Evolutionary conservation across 2,888 invertebrate genomes (phyloP).

Genomic region (Mechanitis mazaeus): DNA sequence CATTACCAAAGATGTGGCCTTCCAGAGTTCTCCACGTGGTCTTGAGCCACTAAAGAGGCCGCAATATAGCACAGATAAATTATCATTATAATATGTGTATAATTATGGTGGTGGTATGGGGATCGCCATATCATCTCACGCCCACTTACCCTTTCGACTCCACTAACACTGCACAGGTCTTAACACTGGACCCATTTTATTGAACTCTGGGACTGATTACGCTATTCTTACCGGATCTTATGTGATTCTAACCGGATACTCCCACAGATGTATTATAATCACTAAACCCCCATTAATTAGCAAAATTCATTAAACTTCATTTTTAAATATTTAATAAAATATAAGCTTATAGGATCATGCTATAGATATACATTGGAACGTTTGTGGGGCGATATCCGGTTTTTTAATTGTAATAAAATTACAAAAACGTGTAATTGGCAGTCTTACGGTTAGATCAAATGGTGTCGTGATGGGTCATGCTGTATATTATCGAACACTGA

Average conservation of each 20-base stretch:
- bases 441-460: constrained; percentile 42
- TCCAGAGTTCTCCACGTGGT: constrained; percentile 77
- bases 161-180: constrained; percentile 74
- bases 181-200: constrained; percentile 54
- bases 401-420: too few relatives aligned
- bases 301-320: not conserved
- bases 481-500: constrained; percentile 68
- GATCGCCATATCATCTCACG: constrained; percentile 70
- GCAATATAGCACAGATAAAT: constrained; percentile 44
- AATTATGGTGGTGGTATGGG: constrained; percentile 71
- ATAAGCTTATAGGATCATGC: not conserved
- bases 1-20: constrained; percentile 58
- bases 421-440: constrained; percentile 25
- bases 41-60: constrained; percentile 49
- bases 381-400: constrained; percentile 17
- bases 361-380: constrained; percentile 1
- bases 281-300: too few relatives aligned
- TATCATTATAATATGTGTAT: constrained; percentile 55
- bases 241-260: constrained; percentile 19
- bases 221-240: constrained; percentile 17
- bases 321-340: too few relatives aligned
- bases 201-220: constrained; percentile 38
- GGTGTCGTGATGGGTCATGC: constrained; percentile 55
- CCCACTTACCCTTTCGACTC: constrained; percentile 66
- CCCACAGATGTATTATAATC: constrained; percentile 22